Conservation (phyloP, 2,888 invertebrate genomes). For the Ornithoptera alexandrae region DNA sequence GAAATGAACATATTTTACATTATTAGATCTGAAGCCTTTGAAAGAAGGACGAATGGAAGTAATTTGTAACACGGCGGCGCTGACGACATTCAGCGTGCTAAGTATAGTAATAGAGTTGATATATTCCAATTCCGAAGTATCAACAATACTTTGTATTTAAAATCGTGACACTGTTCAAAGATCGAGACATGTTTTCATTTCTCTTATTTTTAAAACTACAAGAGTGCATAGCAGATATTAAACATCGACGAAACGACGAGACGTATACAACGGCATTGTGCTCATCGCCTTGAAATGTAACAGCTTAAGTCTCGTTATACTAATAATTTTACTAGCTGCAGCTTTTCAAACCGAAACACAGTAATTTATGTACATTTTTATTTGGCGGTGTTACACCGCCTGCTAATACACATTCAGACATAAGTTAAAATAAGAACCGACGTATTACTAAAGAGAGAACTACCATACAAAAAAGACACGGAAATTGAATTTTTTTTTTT, state of each 20-base stretch:
- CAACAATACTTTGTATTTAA: conserved; percentile 27
- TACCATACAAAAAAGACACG: too few relatives aligned
- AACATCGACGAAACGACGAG: not conserved
- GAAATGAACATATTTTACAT: conserved; percentile 67
- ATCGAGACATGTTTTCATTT: not conserved
- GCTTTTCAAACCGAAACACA: too few relatives aligned
- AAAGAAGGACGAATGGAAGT: conserved; percentile 65
- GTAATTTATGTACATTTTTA: too few relatives aligned
- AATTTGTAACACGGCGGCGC: conserved; percentile 48
- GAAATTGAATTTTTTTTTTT: too few relatives aligned
- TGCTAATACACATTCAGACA: too few relatives aligned
- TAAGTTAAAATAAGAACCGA: too few relatives aligned
- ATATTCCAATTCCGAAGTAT: conserved; percentile 10
- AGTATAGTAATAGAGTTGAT: conserved; percentile 16
- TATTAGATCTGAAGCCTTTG: conserved; percentile 60
- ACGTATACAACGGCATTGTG: too few relatives aligned
- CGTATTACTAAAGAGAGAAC: too few relatives aligned
- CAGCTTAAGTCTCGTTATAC: too few relatives aligned
- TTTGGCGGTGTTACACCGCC: too few relatives aligned
- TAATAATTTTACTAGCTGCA: too few relatives aligned
- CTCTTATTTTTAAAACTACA: not conserved
- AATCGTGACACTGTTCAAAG: conserved; percentile 3
- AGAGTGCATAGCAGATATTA: not conserved
- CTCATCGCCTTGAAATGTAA: too few relatives aligned
- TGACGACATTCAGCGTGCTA: conserved; percentile 25